phyloP scores from a whole-genome alignment of 2,113 vertebrate genomes.

The Mohoua ochrocephala region DNA sequence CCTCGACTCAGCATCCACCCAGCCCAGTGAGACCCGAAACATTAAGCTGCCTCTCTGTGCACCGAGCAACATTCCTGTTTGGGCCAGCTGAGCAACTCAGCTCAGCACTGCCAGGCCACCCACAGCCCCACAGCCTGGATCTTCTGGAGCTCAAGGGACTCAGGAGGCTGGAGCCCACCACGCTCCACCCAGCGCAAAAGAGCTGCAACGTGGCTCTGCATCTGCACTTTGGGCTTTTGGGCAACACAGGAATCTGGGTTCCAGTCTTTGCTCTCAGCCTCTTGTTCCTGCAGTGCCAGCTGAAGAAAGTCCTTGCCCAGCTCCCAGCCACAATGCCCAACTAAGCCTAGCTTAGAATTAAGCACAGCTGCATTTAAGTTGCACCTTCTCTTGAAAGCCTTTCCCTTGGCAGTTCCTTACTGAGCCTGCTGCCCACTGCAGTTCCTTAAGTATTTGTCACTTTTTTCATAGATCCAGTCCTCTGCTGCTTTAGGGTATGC shows the following conservation, averaged over 20 bases:
- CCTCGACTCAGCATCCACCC: not conserved
- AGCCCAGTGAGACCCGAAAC: rapidly evolving
- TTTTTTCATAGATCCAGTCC: not conserved
- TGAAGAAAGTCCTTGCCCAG: not conserved
- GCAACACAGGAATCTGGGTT: not conserved
- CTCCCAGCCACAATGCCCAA: not conserved
- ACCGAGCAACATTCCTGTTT: not conserved
- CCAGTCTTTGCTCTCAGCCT: not conserved
- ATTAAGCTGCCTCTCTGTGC: not conserved
- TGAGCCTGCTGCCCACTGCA: not conserved
- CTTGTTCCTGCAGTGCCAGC: not conserved
- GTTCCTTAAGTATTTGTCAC: not conserved
- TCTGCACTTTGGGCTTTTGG: not conserved
- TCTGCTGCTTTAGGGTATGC: not conserved
- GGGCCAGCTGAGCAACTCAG: not conserved
- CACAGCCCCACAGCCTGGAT: not conserved
- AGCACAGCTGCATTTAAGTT: not conserved
- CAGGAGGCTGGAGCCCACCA: not conserved
- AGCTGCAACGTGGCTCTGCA: rapidly evolving
- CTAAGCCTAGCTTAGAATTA: not conserved
- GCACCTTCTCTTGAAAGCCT: not conserved
- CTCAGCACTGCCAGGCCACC: not conserved
- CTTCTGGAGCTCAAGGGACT: not conserved
- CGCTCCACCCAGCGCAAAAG: rapidly evolving
- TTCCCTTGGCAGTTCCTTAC: not conserved